Evolutionary conservation across 1,140 invertebrate species (phyloP), one percentile per base, ranked within the genome.

Genomic region (Halyomorpha halys): DNA sequence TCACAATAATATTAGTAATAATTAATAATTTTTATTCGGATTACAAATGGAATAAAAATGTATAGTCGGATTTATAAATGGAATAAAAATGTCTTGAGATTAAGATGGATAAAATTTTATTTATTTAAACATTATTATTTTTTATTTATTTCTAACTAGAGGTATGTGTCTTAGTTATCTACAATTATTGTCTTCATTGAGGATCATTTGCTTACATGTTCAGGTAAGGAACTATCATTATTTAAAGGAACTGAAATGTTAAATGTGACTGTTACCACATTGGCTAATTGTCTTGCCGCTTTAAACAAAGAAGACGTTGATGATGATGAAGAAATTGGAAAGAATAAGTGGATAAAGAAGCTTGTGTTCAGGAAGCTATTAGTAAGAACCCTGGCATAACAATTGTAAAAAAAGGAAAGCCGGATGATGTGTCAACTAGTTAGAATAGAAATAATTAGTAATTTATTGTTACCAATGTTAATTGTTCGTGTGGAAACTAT

Each of bases 211-310:
- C n/a, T n/a, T n/a, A n/a, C n/a, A n/a, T n/a, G n/a, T n/a, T n/a
- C n/a, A n/a, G n/a, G 83, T 8, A 86, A 86, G 68, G 85, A 87
- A 69, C 79, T 87, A 44, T 81, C 83, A 0, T 71, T 87, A 34
- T 84, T 85, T 67, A 77, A 83, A 14, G 86, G 85, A 0, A 84
- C 86, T 0, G 82, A 86, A 72, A 82, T 85, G 70, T 75, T 88
- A 2, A 87, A 86, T 63, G 85, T 87, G 45, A 84, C 84, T 64
- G 83, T 86, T 59, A 81, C 83, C 66, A 86, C 84, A 59, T 74
- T 88, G 11, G 83, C 84, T 1, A 85, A 83, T 34, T 86, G 87
- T 71, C 72, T 87, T 53, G 81, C 82, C 60, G 82, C 81, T 34
- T 73, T 83, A 60, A 79, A 81, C 49, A 69, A 70, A 61, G 67